phyloP scores from a whole-genome alignment of 2,113 vertebrate genomes.

The Helogale parvula region DNA sequence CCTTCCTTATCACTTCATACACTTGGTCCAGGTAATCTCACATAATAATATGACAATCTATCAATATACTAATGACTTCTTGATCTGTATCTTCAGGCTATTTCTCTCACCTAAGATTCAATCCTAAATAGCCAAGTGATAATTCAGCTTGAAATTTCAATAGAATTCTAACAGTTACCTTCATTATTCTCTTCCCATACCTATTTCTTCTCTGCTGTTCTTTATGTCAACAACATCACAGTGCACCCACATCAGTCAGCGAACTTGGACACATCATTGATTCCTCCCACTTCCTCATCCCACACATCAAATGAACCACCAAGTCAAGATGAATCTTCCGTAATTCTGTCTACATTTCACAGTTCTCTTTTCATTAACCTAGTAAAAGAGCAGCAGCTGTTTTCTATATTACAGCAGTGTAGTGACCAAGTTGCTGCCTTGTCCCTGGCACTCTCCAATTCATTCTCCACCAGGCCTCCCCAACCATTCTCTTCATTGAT shows the following conservation, averaged over 20 bases:
- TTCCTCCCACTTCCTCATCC: not conserved
- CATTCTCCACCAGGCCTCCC: not conserved
- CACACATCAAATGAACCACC: not conserved
- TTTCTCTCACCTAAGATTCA: not conserved
- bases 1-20: not conserved
- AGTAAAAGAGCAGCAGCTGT: not conserved
- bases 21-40: not conserved
- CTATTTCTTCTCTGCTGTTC: not conserved
- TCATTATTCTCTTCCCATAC: not conserved
- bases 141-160: not conserved
- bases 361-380: not conserved
- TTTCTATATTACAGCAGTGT: not conserved
- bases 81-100: not conserved
- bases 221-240: not conserved
- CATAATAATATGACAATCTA: not conserved
- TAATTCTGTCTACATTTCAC: not conserved
- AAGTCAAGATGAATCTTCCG: not conserved
- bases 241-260: rapidly evolving
- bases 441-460: not conserved
- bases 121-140: not conserved
- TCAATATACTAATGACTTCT: not conserved
- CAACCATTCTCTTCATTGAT: not conserved
- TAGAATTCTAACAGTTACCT: not conserved
- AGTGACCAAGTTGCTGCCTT: not conserved
- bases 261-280: not conserved